A percentile compares a stretch with the other conserved stretches of the same genome.
Conservation (phyloP, 35 echinoderm and acorn worm species). For the Apostichopus californicus region DNA sequence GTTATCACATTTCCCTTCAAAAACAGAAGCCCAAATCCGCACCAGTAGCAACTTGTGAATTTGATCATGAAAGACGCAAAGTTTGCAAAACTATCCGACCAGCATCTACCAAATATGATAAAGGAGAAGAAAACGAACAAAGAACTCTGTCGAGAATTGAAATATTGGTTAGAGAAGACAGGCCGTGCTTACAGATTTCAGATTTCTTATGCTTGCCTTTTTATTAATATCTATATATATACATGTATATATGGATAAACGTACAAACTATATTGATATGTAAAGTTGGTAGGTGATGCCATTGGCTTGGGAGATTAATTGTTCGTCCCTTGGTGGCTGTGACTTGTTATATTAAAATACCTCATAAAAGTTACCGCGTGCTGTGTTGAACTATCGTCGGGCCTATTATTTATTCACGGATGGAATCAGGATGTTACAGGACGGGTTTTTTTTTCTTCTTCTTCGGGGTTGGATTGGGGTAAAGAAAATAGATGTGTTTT, state of each 20-base stretch:
- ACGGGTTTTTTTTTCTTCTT: background rate
- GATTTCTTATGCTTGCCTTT: slow-evolving; percentile 11
- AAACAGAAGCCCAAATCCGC: background rate
- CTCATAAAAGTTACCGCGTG: slow-evolving; percentile 70
- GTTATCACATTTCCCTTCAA: background rate
- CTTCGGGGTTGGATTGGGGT: slow-evolving; percentile 40
- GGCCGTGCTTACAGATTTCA: background rate
- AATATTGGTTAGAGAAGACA: background rate
- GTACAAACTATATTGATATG: background rate
- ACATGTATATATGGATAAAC: background rate
- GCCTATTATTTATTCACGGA: slow-evolving; percentile 91
- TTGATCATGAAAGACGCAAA: slow-evolving; percentile 31
- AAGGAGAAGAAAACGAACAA: background rate
- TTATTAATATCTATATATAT: background rate
- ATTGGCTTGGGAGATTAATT: slow-evolving; percentile 43
- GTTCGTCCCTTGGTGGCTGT: background rate
- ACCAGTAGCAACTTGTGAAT: background rate
- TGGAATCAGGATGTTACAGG: slow-evolving; percentile 23
- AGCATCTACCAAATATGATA: background rate
- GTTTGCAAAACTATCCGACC: slow-evolving; percentile 18
- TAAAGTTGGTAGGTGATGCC: background rate
- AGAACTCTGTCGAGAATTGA: background rate
- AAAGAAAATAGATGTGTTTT: slow-evolving; percentile 74
- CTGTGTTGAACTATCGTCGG: slow-evolving; percentile 63
- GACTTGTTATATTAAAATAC: background rate